Evolutionary conservation across 1,140 invertebrate genomes (phyloP), one percentile per base, ranked within the genome.

Genomic region (Lordiphosa collinella): DNA sequence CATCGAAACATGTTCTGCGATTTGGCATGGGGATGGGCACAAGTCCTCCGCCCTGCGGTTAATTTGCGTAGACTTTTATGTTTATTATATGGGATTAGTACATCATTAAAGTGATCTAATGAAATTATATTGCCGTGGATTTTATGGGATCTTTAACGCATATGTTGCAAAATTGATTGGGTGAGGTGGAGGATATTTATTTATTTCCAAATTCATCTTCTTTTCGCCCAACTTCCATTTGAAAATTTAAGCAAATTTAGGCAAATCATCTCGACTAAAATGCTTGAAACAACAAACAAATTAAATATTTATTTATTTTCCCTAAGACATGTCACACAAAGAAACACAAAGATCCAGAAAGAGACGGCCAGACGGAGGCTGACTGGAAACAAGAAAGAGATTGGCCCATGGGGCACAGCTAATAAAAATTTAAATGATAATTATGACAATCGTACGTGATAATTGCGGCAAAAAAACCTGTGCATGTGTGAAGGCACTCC

Each of bases 381-480:
- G 46, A 34, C 11, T 9, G 8, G 9, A 11, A 56, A 13, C 53
- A 31, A 62, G 34, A 34, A 22, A 35, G 55, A 54, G 44, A 61
- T 38, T 49, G 69, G 49, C 50, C 52, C 58, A 57, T 36, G 66
- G 80, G 74, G 60, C 66, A 44, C 62, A 79, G 57, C 78, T 78
- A 84, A 85, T 84, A 78, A 74, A 58, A 80, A 76, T 71, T 73
- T 55, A 66, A 78, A 87, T 85, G 85, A 85, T 87, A 87, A 87
- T 87, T 87, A 87, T 87, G 85, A 85, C 85, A 87, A 78, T 80
- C 79, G 85, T 87, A 87, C 85, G 85, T 87, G 85, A 87, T 87
- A 84, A 87, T 87, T 87, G 84, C 79, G 43, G 67, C 59, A 87
- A 78, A 60, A 54, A 12, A 29, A 36, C 54, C 46, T 34, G 46